phyloP scores from a whole-genome alignment of 2,113 vertebrate species.

The Falcunculus frontatus region DNA sequence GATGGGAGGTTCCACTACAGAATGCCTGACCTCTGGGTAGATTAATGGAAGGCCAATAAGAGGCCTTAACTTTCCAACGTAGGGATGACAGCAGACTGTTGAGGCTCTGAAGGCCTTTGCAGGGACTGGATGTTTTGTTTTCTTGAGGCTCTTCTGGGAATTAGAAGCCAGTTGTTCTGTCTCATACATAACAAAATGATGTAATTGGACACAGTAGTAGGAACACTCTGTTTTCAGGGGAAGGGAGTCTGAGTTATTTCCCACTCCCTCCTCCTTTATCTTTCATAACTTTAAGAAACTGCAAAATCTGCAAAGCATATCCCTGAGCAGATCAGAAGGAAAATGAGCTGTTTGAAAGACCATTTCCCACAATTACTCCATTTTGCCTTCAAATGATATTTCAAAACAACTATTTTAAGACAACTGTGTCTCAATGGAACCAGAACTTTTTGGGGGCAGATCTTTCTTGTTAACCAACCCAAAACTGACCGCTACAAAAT shows the following conservation, averaged over 20 bases:
- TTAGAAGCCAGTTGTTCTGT: conserved; percentile 25
- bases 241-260: neutral
- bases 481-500: conserved; percentile 43
- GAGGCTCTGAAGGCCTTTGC: neutral
- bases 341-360: conserved; percentile 13
- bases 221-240: neutral
- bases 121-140: conserved; percentile 17
- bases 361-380: conserved; percentile 16
- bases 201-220: neutral
- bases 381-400: conserved; percentile 34
- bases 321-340: neutral
- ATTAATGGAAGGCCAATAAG: neutral
- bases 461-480: conserved; percentile 33
- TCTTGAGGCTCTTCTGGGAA: neutral
- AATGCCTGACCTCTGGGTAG: neutral
- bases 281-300: neutral
- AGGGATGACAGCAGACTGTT: neutral
- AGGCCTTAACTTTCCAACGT: neutral
- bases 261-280: neutral
- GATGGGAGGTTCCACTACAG: neutral
- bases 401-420: conserved; percentile 36
- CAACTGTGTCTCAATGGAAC: conserved; percentile 19
- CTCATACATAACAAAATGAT: conserved; percentile 2
- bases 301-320: conserved; percentile 8
- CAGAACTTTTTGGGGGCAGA: conserved; percentile 7